A percentile compares a stretch with the other conserved stretches of the same genome.
phyloP scores from a whole-genome alignment of 2,888 invertebrate genomes.

The Agrilus biguttatus region DNA sequence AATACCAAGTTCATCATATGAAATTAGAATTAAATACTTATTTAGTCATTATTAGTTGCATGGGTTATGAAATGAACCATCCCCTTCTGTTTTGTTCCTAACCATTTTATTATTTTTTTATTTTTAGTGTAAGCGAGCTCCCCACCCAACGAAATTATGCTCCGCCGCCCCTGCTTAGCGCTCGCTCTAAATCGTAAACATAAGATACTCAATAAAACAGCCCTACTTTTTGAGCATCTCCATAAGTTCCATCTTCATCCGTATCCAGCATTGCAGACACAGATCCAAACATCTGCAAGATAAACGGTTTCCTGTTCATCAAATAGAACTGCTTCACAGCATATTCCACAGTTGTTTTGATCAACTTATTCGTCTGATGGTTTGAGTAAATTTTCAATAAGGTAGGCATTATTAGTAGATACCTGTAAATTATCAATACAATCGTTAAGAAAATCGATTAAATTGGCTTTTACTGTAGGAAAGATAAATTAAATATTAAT shows the following conservation, averaged over 20 bases:
- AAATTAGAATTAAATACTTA: too few relatives aligned
- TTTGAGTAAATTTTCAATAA: slow-evolving; percentile 92
- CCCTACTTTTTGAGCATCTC: slow-evolving; percentile 79
- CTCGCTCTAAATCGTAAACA: not conserved
- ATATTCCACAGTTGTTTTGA: slow-evolving; percentile 92
- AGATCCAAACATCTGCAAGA: slow-evolving; percentile 98
- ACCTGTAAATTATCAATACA: slow-evolving; percentile 37
- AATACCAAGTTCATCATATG: too few relatives aligned
- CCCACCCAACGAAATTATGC: too few relatives aligned
- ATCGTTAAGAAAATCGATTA: too few relatives aligned
- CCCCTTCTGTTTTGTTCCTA: too few relatives aligned
- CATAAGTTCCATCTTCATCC: slow-evolving; percentile 71
- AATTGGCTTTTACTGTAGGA: too few relatives aligned
- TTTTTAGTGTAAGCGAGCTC: too few relatives aligned
- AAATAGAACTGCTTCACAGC: slow-evolving; percentile 97
- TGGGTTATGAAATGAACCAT: too few relatives aligned
- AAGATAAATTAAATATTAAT: too few relatives aligned
- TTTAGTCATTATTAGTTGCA: too few relatives aligned
- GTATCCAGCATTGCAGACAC: slow-evolving; percentile 93
- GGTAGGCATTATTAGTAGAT: slow-evolving; percentile 95
- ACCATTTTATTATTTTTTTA: too few relatives aligned
- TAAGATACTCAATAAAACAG: not conserved
- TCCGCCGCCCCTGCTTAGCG: too few relatives aligned
- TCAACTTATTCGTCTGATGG: slow-evolving; percentile 91
- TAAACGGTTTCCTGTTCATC: slow-evolving; percentile 94